phyloP scores from a whole-genome alignment of 64 coral and sea anemone genomes.

The Anthopleura sola region DNA sequence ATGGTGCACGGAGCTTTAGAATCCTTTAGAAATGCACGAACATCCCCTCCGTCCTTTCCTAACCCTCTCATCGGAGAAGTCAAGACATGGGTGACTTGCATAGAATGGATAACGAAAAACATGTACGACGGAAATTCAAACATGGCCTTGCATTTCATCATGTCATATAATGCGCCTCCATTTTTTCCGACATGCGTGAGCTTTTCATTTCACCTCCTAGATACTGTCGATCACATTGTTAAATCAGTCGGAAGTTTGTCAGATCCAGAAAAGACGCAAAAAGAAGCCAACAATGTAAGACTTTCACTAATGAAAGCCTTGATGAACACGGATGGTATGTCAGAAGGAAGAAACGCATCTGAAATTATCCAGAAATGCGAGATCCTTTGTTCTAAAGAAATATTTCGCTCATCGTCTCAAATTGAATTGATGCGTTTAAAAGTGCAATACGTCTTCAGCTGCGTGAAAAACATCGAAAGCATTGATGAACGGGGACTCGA shows the following conservation, averaged over 20 bases:
- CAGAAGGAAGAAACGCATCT: background rate
- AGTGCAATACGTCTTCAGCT: slow-evolving; percentile 62
- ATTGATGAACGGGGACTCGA: slow-evolving; percentile 36
- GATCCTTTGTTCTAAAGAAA: slow-evolving; percentile 40
- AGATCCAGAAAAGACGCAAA: slow-evolving; percentile 71
- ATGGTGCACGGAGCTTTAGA: background rate
- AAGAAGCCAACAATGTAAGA: slow-evolving; percentile 1
- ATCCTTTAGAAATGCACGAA: slow-evolving; percentile 34
- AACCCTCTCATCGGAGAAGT: slow-evolving; percentile 77
- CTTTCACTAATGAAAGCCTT: slow-evolving; percentile 45
- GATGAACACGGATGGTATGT: background rate
- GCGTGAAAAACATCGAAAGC: slow-evolving; percentile 27
- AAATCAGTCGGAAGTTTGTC: slow-evolving; percentile 34
- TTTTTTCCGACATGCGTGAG: slow-evolving; percentile 59
- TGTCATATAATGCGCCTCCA: slow-evolving; percentile 13
- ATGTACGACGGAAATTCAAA: slow-evolving; percentile 15
- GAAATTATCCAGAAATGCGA: slow-evolving; percentile 50
- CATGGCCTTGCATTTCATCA: slow-evolving; percentile 33
- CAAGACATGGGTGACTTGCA: slow-evolving; percentile 57
- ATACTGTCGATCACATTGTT: slow-evolving; percentile 59
- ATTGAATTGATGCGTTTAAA: slow-evolving; percentile 60
- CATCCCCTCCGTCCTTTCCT: slow-evolving; percentile 63
- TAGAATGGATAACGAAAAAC: slow-evolving; percentile 73
- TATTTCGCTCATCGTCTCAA: slow-evolving; percentile 51
- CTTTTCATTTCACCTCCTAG: slow-evolving; percentile 53